A percentile compares a stretch with the other conserved stretches of the same genome.
These are phyloP conservation scores for Branchellion lobata DNA, from an alignment of 2,888 invertebrate genomes.

Conservation along the genomic window DNA sequence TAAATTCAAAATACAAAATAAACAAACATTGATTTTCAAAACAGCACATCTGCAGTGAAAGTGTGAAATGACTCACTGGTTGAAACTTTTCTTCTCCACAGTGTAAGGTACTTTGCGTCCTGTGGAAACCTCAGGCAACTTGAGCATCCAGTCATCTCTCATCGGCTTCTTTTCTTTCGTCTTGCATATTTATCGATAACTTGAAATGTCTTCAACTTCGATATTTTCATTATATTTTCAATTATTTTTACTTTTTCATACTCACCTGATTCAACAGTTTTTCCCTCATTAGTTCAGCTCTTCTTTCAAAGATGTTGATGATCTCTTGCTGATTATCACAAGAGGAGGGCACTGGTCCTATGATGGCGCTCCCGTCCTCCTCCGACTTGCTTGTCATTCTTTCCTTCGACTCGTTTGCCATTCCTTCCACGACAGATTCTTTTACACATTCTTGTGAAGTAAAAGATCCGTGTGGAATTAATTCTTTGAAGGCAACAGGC, in stretches of 20 bases:
- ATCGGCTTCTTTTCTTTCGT: neutral
- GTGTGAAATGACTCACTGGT: neutral
- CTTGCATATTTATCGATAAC: too few species aligned
- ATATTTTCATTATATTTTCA: too few species aligned
- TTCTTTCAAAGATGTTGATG: neutral
- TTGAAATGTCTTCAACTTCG: too few species aligned
- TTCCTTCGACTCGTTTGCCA: neutral
- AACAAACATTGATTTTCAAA: too few species aligned
- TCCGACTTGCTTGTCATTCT: too few species aligned
- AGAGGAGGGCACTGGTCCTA: neutral
- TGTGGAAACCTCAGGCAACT: neutral
- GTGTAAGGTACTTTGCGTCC: neutral
- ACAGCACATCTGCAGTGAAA: too few species aligned
- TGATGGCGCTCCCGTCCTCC: neutral
- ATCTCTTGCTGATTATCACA: neutral
- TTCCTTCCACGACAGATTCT: too few species aligned
- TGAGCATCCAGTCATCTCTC: conserved; percentile 6
- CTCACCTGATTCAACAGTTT: conserved; percentile 1
- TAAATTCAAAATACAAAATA: too few species aligned
- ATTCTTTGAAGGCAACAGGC: too few species aligned
- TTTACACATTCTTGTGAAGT: too few species aligned
- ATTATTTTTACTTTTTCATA: too few species aligned
- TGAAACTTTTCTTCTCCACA: conserved; percentile 9
- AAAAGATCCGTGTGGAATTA: too few species aligned
- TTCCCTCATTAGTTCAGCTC: neutral